Conservation (phyloP, 2,888 invertebrate genomes). For the Leptopilina syphax region DNA sequence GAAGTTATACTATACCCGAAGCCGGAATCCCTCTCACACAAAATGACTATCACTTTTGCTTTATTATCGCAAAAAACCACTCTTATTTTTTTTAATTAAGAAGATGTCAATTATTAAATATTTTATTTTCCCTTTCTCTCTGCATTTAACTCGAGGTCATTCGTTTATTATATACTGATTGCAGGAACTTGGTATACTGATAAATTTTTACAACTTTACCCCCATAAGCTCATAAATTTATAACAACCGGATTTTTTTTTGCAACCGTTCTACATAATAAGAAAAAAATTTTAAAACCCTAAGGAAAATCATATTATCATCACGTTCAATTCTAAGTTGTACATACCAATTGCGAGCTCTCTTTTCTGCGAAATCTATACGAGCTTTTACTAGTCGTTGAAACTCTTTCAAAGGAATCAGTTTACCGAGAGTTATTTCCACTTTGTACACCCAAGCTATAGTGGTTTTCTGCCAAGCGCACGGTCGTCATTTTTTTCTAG, state of each 20-base stretch:
- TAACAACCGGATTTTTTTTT: background rate
- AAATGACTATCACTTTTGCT: background rate
- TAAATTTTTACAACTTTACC: conserved; percentile 3
- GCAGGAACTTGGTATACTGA: background rate
- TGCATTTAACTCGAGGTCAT: background rate
- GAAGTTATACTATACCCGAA: background rate
- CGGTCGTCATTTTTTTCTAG: background rate
- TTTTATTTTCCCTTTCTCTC: background rate
- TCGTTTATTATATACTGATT: background rate
- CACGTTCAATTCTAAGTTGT: conserved; percentile 40
- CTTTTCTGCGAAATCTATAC: conserved; percentile 45
- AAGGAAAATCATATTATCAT: conserved; percentile 33
- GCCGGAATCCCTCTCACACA: background rate
- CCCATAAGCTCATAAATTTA: background rate
- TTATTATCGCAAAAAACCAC: background rate
- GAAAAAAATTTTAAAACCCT: conserved; percentile 2
- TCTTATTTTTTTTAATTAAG: background rate
- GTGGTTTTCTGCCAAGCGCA: conserved; percentile 35
- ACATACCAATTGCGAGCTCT: conserved; percentile 40
- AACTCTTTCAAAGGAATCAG: conserved; percentile 46
- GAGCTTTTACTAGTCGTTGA: conserved; percentile 44
- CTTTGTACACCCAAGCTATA: conserved; percentile 29
- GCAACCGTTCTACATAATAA: conserved; percentile 7
- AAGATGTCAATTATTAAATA: background rate
- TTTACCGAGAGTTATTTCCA: conserved; percentile 46